Evolutionary conservation across 2,113 vertebrate genomes (phyloP), one percentile per base, ranked within the genome.

Genomic region (Tachycineta bicolor): DNA sequence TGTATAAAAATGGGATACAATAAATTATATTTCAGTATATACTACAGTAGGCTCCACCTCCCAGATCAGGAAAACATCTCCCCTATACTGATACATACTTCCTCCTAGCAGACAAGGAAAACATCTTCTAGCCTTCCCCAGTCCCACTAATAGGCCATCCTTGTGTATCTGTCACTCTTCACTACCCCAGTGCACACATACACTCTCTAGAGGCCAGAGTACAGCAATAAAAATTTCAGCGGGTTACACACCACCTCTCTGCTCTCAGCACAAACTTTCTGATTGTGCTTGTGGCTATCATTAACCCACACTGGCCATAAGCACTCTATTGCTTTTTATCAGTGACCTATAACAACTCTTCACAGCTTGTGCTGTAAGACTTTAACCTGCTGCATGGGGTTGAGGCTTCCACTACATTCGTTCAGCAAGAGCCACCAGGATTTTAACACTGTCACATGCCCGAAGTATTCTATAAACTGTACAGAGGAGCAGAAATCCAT

Each of bases 321-420:
- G 63, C 56, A 52, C 26, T 83, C 59, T 34, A 17, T 10, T 87
- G 64, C 68, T 80, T 86, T 95, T 96, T 93, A 88, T 74, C 59
- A 86, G 82, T 93, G 85, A 95, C 78, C 59, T 85, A 1, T 80
- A 93, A 84, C 62, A 87, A 53, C 43, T 49, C 60, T 76, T 94
- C 83, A 87, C 80, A 94, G 64, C 33, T 77, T 70, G 34, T 52
- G 39, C 50, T 85, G 1, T 50, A 53, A 83, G 79, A 86, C 87
- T 93, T 96, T 80, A 95, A 73, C 78, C 71, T 37, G 47, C n/a
- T 80, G 37, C 67, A 25, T 17, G 39, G 46, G 10, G 14, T 55
- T 88, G 91, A 91, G 63, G 63, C 59, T 80, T 77, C 71, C 31
- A 6, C 13, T 28, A 8, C 41, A 55, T 14, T 28, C 23, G 55